Percentiles rank a stretch among this genome's conserved stretches.
Conservation (phyloP, 2,797 vertebrate genomes). For the Telmatherina bonti region DNA sequence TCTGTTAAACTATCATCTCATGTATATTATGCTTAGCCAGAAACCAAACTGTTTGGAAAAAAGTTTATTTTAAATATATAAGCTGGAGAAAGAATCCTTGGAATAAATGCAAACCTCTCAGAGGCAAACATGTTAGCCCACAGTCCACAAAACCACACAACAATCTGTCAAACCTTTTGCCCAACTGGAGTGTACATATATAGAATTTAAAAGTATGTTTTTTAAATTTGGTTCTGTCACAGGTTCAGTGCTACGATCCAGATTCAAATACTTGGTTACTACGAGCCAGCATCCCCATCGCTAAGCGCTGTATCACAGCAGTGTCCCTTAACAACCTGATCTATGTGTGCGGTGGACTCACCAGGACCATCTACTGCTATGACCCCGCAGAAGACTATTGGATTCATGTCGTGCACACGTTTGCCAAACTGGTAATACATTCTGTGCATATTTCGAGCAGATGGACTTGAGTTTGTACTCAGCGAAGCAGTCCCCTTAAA, state of each 20-base stretch:
- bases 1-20: not conserved
- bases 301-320: conserved; percentile 96
- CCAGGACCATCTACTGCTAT: conserved; percentile 96
- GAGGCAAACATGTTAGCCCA: conserved; percentile 17
- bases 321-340: conserved; percentile 96
- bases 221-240: conserved; percentile 21
- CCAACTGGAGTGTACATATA: not conserved
- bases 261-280: conserved; percentile 92
- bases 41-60: conserved; percentile 12
- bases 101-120: conserved; percentile 29
- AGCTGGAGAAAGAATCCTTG: conserved; percentile 28
- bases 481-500: not conserved
- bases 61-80: conserved; percentile 37
- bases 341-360: conserved; percentile 96
- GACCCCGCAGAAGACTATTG: conserved; percentile 96
- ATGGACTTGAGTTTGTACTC: not conserved
- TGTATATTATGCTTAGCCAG: conserved; percentile 8
- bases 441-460: not conserved
- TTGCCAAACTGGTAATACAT: conserved; percentile 91
- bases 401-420: conserved; percentile 96
- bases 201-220: not conserved
- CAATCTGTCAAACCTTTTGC: not conserved
- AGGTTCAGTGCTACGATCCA: conserved; percentile 98
- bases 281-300: conserved; percentile 93
- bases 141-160: conserved; percentile 19